Percentiles rank a stretch among this genome's conserved stretches.
phyloP scores from a whole-genome alignment of 2,113 vertebrate species.

The Microtus montanus region DNA sequence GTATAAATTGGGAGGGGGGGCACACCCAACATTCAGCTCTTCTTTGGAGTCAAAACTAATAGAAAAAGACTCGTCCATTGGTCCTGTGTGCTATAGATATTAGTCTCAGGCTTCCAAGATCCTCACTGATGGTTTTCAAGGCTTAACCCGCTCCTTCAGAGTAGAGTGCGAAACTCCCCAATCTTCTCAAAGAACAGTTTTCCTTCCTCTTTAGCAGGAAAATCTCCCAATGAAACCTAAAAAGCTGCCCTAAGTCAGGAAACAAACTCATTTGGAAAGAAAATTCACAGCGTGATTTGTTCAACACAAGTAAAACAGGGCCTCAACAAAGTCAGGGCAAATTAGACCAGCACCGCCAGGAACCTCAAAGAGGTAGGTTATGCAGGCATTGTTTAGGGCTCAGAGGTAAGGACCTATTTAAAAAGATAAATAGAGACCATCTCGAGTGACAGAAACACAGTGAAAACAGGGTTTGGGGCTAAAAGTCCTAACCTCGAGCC shows the following conservation, averaged over 20 bases:
- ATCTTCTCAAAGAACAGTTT: background rate
- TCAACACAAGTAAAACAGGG: background rate
- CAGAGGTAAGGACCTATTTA: background rate
- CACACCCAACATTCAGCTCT: background rate
- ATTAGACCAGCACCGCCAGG: background rate
- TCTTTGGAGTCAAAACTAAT: background rate
- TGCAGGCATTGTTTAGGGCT: background rate
- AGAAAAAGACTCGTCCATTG: background rate
- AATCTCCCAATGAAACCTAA: background rate
- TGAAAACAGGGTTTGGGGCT: conserved; percentile 24
- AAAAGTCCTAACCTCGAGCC: conserved; percentile 51
- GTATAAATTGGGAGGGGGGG: background rate
- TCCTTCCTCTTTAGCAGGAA: background rate
- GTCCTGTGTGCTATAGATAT: background rate
- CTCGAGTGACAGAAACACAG: background rate
- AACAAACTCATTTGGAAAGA: conserved; percentile 30
- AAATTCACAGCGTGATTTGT: background rate
- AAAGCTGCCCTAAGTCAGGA: background rate
- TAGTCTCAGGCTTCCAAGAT: conserved; percentile 8
- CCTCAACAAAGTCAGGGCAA: background rate
- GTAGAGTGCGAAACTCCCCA: conserved; percentile 5
- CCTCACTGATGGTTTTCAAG: conserved; percentile 26
- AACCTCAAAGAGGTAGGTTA: background rate
- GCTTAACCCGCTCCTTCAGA: background rate
- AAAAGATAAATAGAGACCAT: background rate